Base-by-base conservation (phyloP, 2,797 vertebrate species). In the Capromys pilorides region DNA sequence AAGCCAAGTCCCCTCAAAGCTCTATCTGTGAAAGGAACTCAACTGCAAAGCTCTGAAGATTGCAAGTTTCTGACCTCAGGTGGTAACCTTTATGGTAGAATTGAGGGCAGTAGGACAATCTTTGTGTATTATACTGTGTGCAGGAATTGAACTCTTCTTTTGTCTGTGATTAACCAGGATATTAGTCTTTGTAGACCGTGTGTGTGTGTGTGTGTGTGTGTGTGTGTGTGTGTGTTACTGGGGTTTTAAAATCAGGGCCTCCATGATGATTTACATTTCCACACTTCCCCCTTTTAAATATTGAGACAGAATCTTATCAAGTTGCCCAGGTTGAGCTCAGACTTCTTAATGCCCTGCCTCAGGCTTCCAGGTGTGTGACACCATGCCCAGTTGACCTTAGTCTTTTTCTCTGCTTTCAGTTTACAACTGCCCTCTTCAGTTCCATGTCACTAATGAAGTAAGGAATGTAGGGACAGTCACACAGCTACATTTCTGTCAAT, bases 11-110 rank as follows among this genome's bases (percentile, higher is more conserved):
- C 97, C 94, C 94, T 98, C 0, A 98, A 99, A 94, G 96, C 97
- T 33, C 97, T 98, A 1, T 77, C 98, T 66, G 22, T 80, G 66
- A 93, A 97, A 13, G 96, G 98, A 59, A 98, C 98, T 92, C 97
- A 96, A 41, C 97, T 99, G 62, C 98, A 98, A 28, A 96, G 90
- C 45, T 24, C 99, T 36, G 97, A 99, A 84, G 98, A 98, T 61
- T 97, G 54, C 98, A 98, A 41, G 99, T 99, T 98, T 99, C 91
- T 62, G 28, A 24, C n/a, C 57, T 90, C 12, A n/a, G 31, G 21
- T 84, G 28, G n/a, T 62, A 49, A 33, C 28, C 45, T 78, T 93
- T 86, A 51, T 57, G 33, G 33, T 80, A 36, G 16, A 88, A 79
- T 61, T 51, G 45, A 88, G 62, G 75, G 39, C 62, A n/a, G 9